These are phyloP conservation scores for Disparrhopalites patrizii DNA, from an alignment of 2,888 invertebrate species.

Conservation along the genomic window DNA sequence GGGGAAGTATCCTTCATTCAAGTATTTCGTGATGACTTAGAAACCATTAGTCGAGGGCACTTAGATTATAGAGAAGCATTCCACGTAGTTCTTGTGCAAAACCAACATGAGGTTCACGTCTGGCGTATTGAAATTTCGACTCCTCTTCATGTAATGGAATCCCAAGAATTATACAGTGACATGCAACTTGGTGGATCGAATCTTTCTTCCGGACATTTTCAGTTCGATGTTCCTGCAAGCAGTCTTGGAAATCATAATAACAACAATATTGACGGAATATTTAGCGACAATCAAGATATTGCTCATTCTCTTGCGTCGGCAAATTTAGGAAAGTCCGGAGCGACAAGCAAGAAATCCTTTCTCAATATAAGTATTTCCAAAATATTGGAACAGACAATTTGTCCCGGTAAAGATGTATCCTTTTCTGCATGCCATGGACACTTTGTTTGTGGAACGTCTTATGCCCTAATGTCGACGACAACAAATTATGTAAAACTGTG, in stretches of 20 bases:
- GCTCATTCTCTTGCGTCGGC: not conserved
- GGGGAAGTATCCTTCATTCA: constrained; percentile 47
- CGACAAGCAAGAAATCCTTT: constrained; percentile 44
- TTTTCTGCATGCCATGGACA: constrained; percentile 48
- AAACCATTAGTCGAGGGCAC: constrained; percentile 41
- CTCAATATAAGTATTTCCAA: constrained; percentile 45
- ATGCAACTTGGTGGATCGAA: constrained; percentile 22
- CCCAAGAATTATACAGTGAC: constrained; percentile 42
- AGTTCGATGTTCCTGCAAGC: constrained; percentile 5
- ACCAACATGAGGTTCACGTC: constrained; percentile 44
- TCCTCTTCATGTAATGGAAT: constrained; percentile 42
- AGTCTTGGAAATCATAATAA: constrained; percentile 9
- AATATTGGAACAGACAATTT: constrained; percentile 42
- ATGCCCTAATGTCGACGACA: constrained; percentile 45
- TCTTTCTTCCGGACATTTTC: constrained; percentile 24
- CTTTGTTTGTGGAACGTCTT: constrained; percentile 48
- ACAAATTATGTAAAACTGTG: constrained; percentile 46
- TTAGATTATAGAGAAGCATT: constrained; percentile 48
- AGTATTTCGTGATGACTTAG: constrained; percentile 48
- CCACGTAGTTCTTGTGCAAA: constrained; percentile 46
- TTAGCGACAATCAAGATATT: not conserved
- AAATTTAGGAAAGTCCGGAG: constrained; percentile 4
- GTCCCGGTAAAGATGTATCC: constrained; percentile 40
- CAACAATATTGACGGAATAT: not conserved
- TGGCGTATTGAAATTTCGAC: constrained; percentile 49